Evolutionary conservation across 2,797 vertebrate species (phyloP).

Genomic region (Fistularia tabacaria): DNA sequence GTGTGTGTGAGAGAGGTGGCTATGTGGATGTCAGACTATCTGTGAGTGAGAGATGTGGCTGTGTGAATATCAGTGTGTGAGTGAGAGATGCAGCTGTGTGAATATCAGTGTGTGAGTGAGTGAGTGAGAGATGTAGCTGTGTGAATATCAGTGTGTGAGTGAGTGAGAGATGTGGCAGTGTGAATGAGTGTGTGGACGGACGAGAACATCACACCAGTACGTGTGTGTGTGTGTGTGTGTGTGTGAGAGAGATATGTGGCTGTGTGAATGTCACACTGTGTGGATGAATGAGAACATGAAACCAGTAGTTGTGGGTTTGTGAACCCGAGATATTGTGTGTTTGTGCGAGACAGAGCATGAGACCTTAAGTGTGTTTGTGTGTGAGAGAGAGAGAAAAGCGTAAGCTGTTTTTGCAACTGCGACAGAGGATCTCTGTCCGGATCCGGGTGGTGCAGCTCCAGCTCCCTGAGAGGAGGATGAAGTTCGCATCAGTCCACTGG

Average conservation of each 20-base stretch:
- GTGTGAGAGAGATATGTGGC: background rate
- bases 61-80: background rate
- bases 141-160: background rate
- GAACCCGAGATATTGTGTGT: constrained; percentile 6
- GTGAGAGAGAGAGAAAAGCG: background rate
- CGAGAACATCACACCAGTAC: background rate
- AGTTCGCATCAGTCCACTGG: too few relatives aligned
- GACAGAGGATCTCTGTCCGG: background rate
- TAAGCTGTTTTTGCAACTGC: background rate
- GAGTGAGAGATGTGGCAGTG: background rate
- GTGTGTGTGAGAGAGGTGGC: too few relatives aligned
- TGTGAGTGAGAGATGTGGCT: background rate
- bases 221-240: too few relatives aligned
- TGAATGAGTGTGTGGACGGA: too few relatives aligned
- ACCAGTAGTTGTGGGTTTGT: background rate
- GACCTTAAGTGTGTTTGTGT: background rate
- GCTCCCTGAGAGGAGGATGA: too few relatives aligned
- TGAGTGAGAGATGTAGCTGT: background rate
- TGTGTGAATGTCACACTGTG: background rate
- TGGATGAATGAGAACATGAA: background rate
- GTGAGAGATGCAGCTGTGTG: background rate
- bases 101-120: constrained; percentile 17
- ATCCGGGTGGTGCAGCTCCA: too few relatives aligned
- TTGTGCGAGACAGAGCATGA: background rate
- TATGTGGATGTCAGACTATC: too few relatives aligned